Evolutionary conservation across 2,797 vertebrate species (phyloP), one percentile per base, ranked within the genome.

Genomic region (Gambusia yucatana): DNA sequence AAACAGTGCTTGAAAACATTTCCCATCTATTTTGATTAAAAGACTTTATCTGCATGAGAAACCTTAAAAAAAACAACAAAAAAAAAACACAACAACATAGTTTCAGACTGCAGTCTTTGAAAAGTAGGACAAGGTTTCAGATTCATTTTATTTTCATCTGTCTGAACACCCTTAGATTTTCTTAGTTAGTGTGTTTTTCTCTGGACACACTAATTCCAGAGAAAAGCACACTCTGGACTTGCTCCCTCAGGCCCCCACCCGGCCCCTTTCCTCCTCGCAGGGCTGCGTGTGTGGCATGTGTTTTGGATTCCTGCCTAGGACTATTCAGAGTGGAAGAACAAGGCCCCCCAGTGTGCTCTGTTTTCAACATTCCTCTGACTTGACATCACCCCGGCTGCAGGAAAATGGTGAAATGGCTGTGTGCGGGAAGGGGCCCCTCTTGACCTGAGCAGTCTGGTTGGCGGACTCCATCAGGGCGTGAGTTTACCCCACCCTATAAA

Each of bases 311-410:
- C 73, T 77, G 80, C 86, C 90, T 86, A 55, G 50, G 77, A 80
- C 91, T 77, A 88, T 93, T 94, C 87, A 88, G 72, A 76, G 77
- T 57, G 69, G 85, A 46, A 89, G 91, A 94, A 94, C 92, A 94
- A 95, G 92, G 90, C 91, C 91, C 91, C 91, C 93, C 93, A 92
- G 84, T 94, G 87, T 92, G 89, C 69, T 90, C 86, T 94, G 92
- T 94, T 95, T 93, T 94, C 44, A 47, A 90, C 93, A 95, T 94
- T 94, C 94, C 88, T 89, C 0, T 0, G 61, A 75, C 90, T 87
- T 95, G 93, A 94, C 94, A 94, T 95, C 94, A 94, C 84, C 84
- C 67, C 1, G 72, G 76, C 77, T 84, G 86, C 86, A 93, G 94
- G 93, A 94, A 93, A 84, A 79, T 48, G 70, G 76, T 30, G 0